Evolutionary conservation across 2,888 invertebrate genomes (phyloP).

Genomic region (Cephus pygmeus): DNA sequence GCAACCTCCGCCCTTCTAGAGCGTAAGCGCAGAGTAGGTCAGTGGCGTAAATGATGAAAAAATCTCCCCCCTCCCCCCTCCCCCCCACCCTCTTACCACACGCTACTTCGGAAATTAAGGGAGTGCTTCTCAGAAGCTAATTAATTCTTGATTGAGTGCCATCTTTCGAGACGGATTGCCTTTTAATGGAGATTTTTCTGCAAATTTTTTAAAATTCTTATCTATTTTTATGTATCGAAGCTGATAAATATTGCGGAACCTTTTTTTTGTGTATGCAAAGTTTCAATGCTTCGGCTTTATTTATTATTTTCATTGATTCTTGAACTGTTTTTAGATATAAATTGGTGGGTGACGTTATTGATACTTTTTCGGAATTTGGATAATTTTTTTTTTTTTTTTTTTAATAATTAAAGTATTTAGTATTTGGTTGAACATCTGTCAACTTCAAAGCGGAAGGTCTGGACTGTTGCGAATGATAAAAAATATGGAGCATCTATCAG

Average conservation of each 20-base stretch:
- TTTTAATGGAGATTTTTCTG: neutral
- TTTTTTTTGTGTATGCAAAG: neutral
- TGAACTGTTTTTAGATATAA: neutral
- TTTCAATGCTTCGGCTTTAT: neutral
- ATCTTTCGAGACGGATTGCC: neutral
- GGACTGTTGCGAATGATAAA: neutral
- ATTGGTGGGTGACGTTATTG: too few relatives aligned
- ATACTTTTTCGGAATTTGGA: neutral
- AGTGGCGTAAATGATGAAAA: slow-evolving; percentile 46
- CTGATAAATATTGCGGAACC: neutral
- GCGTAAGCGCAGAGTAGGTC: slow-evolving; percentile 44
- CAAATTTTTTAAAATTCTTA: neutral
- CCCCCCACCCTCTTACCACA: neutral
- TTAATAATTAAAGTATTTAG: neutral
- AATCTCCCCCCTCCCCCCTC: neutral
- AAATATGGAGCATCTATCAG: neutral
- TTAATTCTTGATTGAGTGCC: too few relatives aligned
- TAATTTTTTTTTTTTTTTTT: neutral
- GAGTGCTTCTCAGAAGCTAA: too few relatives aligned
- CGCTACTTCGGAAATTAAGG: neutral
- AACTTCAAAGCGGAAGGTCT: neutral
- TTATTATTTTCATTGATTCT: neutral
- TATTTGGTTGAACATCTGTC: neutral
- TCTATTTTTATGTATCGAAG: neutral
- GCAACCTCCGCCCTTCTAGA: slow-evolving; percentile 17